Evolutionary conservation across 2,888 invertebrate genomes (phyloP).

Genomic region (Platycheirus albimanus): DNA sequence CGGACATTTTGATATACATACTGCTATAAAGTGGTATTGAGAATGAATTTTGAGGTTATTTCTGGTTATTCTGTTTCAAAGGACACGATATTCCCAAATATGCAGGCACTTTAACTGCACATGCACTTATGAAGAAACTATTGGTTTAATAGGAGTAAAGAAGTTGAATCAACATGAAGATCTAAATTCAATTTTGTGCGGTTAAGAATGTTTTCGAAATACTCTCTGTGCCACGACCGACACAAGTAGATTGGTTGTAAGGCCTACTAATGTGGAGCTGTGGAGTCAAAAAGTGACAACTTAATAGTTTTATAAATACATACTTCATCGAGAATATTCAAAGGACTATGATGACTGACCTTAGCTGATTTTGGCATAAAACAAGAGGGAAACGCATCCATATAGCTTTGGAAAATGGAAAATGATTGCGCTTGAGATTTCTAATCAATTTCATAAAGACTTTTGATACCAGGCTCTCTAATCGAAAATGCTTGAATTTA

Average conservation of each 20-base stretch:
- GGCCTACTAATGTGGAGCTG: neutral
- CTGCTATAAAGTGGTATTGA: neutral
- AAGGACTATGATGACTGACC: no score
- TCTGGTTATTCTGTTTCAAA: conserved; percentile 10
- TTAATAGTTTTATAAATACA: neutral
- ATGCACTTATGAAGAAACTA: conserved; percentile 4
- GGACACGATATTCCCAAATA: neutral
- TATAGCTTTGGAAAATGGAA: no score
- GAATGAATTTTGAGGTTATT: conserved; percentile 24
- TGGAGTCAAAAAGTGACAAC: conserved; percentile 17
- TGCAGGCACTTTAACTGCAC: neutral
- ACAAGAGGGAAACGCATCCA: no score
- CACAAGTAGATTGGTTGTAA: conserved; percentile 8
- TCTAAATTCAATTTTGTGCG: conserved; percentile 64
- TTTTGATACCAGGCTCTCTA: no score
- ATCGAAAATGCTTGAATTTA: no score
- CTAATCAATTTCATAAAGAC: no score
- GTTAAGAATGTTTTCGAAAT: conserved; percentile 60
- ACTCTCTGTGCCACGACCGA: conserved; percentile 6
- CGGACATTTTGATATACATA: conserved; percentile 23
- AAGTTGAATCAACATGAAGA: conserved; percentile 49
- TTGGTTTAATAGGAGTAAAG: conserved; percentile 42
- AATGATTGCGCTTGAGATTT: no score
- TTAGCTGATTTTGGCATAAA: no score
- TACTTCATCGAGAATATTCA: no score